Evolutionary conservation across 2,113 vertebrate species (phyloP).

Genomic region (Chamaea fasciata): DNA sequence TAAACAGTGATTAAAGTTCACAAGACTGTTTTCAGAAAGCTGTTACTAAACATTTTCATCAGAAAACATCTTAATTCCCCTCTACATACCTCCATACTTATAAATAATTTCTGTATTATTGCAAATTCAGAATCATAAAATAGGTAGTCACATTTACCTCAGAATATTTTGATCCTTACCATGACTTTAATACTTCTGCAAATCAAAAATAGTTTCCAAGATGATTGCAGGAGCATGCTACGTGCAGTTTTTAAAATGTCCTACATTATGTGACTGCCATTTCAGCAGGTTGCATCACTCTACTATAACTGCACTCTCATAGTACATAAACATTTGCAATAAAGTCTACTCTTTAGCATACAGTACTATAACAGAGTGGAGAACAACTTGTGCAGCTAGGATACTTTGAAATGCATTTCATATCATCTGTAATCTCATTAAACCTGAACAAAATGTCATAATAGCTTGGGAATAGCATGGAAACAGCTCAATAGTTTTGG

Average conservation of each 20-base stretch:
- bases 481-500: neutral
- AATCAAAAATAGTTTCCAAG: neutral
- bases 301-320: neutral
- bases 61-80: neutral
- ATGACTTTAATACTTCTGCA: neutral
- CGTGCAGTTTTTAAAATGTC: neutral
- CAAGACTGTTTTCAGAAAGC: neutral
- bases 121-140: neutral
- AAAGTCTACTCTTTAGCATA: neutral
- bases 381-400: neutral
- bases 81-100: neutral
- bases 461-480: neutral
- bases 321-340: neutral
- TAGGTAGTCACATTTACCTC: neutral
- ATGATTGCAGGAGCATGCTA: neutral
- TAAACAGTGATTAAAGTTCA: neutral
- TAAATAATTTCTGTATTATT: neutral
- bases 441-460: neutral
- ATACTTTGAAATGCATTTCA: neutral
- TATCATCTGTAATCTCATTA: neutral
- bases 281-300: neutral
- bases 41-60: neutral
- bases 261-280: accelerated
- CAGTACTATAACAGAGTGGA: neutral
- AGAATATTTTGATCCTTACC: neutral